phyloP scores from a whole-genome alignment of 2,797 vertebrate genomes.

The Lemur catta region DNA sequence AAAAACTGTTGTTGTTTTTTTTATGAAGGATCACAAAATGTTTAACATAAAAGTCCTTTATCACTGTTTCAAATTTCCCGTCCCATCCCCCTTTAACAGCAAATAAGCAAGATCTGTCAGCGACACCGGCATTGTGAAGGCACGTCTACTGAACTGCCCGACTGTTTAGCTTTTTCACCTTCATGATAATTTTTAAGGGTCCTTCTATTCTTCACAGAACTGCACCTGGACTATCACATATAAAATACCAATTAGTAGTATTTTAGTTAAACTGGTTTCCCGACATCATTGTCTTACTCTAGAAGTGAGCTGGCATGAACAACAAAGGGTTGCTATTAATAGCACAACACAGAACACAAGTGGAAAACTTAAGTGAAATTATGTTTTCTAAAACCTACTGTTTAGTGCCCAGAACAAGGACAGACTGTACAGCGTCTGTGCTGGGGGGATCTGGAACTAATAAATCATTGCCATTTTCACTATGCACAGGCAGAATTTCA shows the following conservation, averaged over 20 bases:
- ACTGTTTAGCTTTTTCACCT: slow-evolving; percentile 1
- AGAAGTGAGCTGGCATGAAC: slow-evolving; percentile 60
- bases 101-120: neutral
- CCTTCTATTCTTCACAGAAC: neutral
- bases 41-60: neutral
- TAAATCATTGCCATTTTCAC: slow-evolving; percentile 81
- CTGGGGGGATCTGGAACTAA: slow-evolving; percentile 76
- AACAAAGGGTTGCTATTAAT: slow-evolving; percentile 77
- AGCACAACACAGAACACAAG: slow-evolving; percentile 43
- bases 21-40: neutral
- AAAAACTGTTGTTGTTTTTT: neutral
- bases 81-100: neutral
- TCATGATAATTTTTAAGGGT: neutral
- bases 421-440: slow-evolving; percentile 85
- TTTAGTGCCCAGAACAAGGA: slow-evolving; percentile 71
- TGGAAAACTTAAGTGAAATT: slow-evolving; percentile 55
- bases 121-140: neutral
- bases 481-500: slow-evolving; percentile 73
- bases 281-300: slow-evolving; percentile 59
- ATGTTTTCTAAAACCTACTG: slow-evolving; percentile 62
- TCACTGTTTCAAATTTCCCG: neutral
- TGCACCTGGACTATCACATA: slow-evolving; percentile 22
- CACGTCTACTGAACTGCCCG: neutral
- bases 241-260: neutral
- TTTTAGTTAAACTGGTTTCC: slow-evolving; percentile 46